Base-by-base conservation (phyloP, 2,888 invertebrate species). In the Strigamia crassipes region DNA sequence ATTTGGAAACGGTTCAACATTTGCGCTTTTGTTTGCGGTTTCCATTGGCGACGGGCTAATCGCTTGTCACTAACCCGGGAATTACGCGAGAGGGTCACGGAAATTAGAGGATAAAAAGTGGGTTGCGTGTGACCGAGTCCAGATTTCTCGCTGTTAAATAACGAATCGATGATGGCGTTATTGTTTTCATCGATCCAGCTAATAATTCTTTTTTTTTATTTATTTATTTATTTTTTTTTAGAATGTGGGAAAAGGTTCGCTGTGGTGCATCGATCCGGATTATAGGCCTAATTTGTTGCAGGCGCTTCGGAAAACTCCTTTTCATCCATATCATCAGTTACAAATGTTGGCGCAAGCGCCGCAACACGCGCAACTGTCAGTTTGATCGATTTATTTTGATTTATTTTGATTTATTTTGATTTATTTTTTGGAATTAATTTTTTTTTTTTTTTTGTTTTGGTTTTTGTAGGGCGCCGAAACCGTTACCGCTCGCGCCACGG, bases 221-320 rank as follows among this genome's bases (percentile, higher is more conserved):
- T 73, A n/a, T 77, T 78, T 21, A 78, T 82, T 61, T 82, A 81
- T 82, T 83, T 83, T 84, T 83, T 89, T 90, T 78, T 87, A 94
- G 94, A 96, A 96, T 85, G 91, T 96, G 85, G 97, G 96, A 66
- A 97, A 97, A 89, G 97, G 97, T 77, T 97, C 97, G 0, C 89
- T 97, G 82, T 97, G 97, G 97, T 96, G 96, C 86, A 96, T 97
- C 4, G 97, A 97, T 87, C 95, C 95, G 9, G 94, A 94, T 84
- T 96, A 94, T 88, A 92, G 96, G 84, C 94, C 95, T 82, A 96
- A 96, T 87, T 90, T 95, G 83, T 90, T 94, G 84, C 94, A 97
- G 90, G 96, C 96, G 4, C 90, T 97, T 84, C 93, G 94, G 82
- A 93, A 96, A 83, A 95, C 96, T 42, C 96, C 96, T 0, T 88